Base-by-base conservation (phyloP, 2,888 invertebrate species). In the Himalopsyche kuldschensis region DNA sequence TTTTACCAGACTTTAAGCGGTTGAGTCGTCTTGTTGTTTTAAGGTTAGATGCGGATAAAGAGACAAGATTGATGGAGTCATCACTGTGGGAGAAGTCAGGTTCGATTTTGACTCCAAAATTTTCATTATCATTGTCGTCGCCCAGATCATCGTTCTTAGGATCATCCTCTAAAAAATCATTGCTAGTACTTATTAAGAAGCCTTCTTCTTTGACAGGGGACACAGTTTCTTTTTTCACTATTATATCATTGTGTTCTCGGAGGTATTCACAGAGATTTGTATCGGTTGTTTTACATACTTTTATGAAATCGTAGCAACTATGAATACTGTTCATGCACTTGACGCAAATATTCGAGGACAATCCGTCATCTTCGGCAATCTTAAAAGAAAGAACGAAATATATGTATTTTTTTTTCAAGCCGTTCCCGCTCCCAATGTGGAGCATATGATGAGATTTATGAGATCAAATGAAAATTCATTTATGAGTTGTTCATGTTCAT, bases 311-410 rank as follows among this genome's bases (percentile, higher is more conserved):
- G 87, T 90, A 92, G 69, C 91, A 90, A 1, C 90, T 90, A 87
- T 92, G 91, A 87, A 93, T 90, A 88, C 91, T 91, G 1, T 90
- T 89, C 46, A 90, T 88, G 82, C 93, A 93, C 82, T 91, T 89
- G 75, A 90, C 90, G 86, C 93, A 93, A 81, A 93, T 90, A 47
- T 91, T 91, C 82, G 90, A 91, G 1, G 93, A 92, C n/a, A 92
- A 88, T 41, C 88, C 88, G 80, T 92, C 92, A 69, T 90, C 89
- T 85, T 88, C 87, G 10, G 87, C 86, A 8, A 88, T 87, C 89
- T 88, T 20, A 55, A 55, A 55, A 55, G 20, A 20, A 20, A 41
- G 15, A 35, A 41, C 15, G 15, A 41, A 41, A 41, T 41, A 15
- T 41, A 15, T n/a, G n/a, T n/a, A n/a, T n/a, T n/a, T n/a, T n/a